phyloP scores from a whole-genome alignment of 2,797 vertebrate species.

The Acanthopagrus latus region DNA sequence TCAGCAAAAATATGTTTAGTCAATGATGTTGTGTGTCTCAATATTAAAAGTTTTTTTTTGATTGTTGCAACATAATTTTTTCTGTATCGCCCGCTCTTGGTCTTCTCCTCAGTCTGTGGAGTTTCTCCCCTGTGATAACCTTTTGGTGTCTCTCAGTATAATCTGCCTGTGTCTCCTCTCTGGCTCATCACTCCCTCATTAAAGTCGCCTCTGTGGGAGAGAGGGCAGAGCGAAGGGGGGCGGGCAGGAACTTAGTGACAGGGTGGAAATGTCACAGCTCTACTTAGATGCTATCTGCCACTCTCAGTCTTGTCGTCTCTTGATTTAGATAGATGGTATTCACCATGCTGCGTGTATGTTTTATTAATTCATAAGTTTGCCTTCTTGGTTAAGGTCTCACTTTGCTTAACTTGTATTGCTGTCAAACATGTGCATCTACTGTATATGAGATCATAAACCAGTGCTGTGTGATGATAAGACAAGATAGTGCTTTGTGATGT shows the following conservation, averaged over 20 bases:
- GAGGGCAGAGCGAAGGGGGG: constrained; percentile 34
- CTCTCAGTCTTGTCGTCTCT: constrained; percentile 41
- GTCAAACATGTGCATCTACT: background rate
- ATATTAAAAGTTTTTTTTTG: background rate
- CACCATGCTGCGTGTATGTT: constrained; percentile 37
- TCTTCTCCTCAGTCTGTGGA: constrained; percentile 13
- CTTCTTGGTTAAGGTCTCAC: constrained; percentile 14
- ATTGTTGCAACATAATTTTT: background rate
- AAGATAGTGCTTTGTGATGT: background rate
- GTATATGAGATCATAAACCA: background rate
- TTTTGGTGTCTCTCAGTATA: constrained; percentile 17
- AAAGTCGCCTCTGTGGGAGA: constrained; percentile 53
- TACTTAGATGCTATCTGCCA: constrained; percentile 51
- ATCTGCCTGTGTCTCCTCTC: constrained; percentile 39
- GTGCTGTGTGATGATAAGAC: background rate
- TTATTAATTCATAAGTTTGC: constrained; percentile 58
- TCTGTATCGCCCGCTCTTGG: background rate
- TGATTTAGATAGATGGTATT: constrained; percentile 41
- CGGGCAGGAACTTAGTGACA: constrained; percentile 54
- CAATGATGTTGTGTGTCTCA: too few species aligned
- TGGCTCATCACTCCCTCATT: constrained; percentile 52
- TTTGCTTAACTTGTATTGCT: background rate
- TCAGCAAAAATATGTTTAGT: too few species aligned
- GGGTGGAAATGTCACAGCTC: constrained; percentile 73
- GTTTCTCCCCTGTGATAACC: constrained; percentile 31